Evolutionary conservation across 23 tunicate genomes (phyloP).

Genomic region (Ciona savignyi): DNA sequence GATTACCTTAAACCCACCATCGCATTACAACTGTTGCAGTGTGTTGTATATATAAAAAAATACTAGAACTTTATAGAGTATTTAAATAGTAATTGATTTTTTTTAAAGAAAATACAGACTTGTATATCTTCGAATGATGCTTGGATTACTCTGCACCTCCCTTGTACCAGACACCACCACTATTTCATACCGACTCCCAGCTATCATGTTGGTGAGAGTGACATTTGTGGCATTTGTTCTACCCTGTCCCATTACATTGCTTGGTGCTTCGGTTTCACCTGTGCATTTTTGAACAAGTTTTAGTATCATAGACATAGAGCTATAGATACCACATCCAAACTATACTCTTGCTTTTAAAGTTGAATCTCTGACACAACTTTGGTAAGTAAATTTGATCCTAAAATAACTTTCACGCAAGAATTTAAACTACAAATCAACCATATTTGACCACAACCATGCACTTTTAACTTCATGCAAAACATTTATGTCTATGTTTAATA

Average conservation of each 20-base stretch:
- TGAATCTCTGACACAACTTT: no score
- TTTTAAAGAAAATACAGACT: conserved; percentile 33
- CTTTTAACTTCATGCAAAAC: background rate
- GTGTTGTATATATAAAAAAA: background rate
- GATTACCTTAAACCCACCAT: no score
- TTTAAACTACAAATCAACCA: background rate
- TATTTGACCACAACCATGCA: background rate
- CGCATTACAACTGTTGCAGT: background rate
- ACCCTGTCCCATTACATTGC: conserved; percentile 78
- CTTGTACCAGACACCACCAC: conserved; percentile 54
- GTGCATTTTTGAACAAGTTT: no score
- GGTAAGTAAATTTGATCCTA: background rate
- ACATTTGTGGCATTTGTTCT: conserved; percentile 40
- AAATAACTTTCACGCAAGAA: background rate
- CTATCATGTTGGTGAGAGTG: conserved; percentile 35
- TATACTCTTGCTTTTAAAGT: no score
- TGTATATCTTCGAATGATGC: conserved; percentile 34
- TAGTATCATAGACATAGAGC: no score
- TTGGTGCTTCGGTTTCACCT: conserved; percentile 58
- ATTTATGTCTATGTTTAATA: no score
- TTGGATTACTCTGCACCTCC: conserved; percentile 54
- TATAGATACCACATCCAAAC: no score
- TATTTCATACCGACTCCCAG: conserved; percentile 62
- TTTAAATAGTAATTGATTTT: no score
- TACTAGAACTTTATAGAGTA: no score